phyloP scores from a whole-genome alignment of 2,888 invertebrate species.

The Drosophila phalerata region DNA sequence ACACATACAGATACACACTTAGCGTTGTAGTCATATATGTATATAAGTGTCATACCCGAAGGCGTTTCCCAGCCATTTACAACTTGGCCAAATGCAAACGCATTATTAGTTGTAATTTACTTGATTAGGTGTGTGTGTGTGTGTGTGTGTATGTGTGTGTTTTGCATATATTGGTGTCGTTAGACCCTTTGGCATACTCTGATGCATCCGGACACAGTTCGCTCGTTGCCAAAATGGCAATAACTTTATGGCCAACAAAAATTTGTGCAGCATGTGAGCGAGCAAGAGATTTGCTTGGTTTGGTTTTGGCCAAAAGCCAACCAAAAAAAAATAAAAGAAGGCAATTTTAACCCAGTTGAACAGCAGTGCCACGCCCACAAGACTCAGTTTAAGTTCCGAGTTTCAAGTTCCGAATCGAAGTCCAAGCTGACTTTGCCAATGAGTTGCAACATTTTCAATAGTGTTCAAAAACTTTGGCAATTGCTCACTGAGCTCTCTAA shows the following conservation, averaged over 20 bases:
- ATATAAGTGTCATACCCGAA: background rate
- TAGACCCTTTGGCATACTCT: constrained; percentile 15
- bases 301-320: constrained; percentile 18
- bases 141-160: constrained; percentile 8
- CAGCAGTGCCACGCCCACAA: constrained; percentile 12
- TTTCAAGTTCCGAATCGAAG: background rate
- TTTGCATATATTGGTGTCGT: constrained; percentile 1
- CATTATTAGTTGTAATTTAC: constrained; percentile 52
- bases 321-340: background rate
- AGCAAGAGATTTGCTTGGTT: constrained; percentile 10
- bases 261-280: constrained; percentile 5
- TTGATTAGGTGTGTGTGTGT: constrained; percentile 29
- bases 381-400: background rate
- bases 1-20: background rate
- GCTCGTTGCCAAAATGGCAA: constrained; percentile 18
- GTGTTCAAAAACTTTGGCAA: constrained; percentile 32
- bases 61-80: constrained; percentile 36
- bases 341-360: constrained; percentile 6
- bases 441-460: constrained; percentile 32
- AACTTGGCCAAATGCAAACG: constrained; percentile 40
- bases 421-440: constrained; percentile 22
- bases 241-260: constrained; percentile 26
- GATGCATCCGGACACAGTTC: constrained; percentile 17
- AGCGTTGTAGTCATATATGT: background rate
- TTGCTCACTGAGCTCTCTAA: constrained; percentile 31